Conservation (phyloP, 1,140 invertebrate species). For the Zaprionus africanus region DNA sequence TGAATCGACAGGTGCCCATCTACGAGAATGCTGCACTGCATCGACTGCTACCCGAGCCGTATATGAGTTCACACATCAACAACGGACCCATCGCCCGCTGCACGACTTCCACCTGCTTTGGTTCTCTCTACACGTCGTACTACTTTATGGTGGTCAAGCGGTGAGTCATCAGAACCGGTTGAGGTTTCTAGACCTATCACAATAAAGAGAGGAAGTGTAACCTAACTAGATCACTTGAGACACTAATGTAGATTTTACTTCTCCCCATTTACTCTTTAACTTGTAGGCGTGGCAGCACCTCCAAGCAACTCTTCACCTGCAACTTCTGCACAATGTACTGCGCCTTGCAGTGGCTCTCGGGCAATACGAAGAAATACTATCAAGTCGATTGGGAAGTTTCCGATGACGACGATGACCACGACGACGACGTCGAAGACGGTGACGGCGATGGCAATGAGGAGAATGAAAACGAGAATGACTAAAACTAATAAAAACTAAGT, state of each 20-base stretch:
- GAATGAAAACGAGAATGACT: constrained; percentile 20
- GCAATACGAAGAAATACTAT: constrained; percentile 73
- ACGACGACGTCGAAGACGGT: constrained; percentile 41
- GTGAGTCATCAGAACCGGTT: constrained; percentile 49
- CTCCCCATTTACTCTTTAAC: background rate
- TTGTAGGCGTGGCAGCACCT: constrained; percentile 72
- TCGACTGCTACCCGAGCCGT: constrained; percentile 68
- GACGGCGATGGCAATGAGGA: constrained; percentile 31
- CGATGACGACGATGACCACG: constrained; percentile 55
- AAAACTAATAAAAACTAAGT: constrained; percentile 21
- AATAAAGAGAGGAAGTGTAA: background rate
- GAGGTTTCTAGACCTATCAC: constrained; percentile 4
- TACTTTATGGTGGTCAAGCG: constrained; percentile 83
- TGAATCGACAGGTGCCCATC: constrained; percentile 62
- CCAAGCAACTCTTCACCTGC: constrained; percentile 79
- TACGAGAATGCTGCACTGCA: constrained; percentile 68
- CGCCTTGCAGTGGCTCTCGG: constrained; percentile 62
- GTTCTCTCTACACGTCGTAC: constrained; percentile 77
- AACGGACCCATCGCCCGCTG: constrained; percentile 77
- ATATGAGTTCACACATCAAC: constrained; percentile 72
- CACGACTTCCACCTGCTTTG: constrained; percentile 67
- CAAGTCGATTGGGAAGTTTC: constrained; percentile 71
- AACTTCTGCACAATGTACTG: constrained; percentile 78
- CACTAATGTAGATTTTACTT: background rate
- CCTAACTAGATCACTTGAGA: background rate